These are phyloP conservation scores for Tolypeutes matacus DNA, from an alignment of 2,797 vertebrate species.

Conservation along the genomic window DNA sequence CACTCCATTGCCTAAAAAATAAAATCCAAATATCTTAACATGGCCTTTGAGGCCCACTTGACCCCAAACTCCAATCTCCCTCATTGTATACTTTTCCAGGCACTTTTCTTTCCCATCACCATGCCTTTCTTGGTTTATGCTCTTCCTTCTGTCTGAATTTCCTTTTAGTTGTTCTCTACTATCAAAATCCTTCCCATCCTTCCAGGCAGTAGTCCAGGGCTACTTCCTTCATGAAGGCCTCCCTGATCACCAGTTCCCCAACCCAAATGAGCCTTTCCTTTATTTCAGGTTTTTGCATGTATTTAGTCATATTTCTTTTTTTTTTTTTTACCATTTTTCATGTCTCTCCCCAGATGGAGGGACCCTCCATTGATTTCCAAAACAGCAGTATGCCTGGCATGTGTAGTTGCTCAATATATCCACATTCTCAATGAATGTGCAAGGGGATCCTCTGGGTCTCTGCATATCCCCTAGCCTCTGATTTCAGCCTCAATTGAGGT, in stretches of 20 bases:
- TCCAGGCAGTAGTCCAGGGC: not conserved
- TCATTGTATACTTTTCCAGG: not conserved
- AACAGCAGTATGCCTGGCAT: not conserved
- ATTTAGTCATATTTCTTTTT: slow-evolving; percentile 11
- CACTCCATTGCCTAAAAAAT: not conserved
- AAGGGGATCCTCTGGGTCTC: not conserved
- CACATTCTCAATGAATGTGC: not conserved
- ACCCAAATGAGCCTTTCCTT: not conserved
- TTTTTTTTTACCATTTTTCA: not conserved
- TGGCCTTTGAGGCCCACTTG: not conserved
- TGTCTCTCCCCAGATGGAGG: not conserved
- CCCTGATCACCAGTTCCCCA: not conserved
- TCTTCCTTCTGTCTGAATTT: slow-evolving; percentile 18
- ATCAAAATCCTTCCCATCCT: not conserved
- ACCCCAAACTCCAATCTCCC: not conserved
- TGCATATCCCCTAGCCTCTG: not conserved
- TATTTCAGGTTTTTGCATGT: not conserved
- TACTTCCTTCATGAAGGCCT: not conserved
- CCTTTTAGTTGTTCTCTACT: not conserved
- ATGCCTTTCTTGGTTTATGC: not conserved
- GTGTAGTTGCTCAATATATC: not conserved
- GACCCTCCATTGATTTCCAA: not conserved
- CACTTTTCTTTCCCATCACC: not conserved
- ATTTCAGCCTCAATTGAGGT: not conserved
- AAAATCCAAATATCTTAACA: not conserved